Conservation (phyloP, 2,113 vertebrate genomes). For the Sardina pilchardus region DNA sequence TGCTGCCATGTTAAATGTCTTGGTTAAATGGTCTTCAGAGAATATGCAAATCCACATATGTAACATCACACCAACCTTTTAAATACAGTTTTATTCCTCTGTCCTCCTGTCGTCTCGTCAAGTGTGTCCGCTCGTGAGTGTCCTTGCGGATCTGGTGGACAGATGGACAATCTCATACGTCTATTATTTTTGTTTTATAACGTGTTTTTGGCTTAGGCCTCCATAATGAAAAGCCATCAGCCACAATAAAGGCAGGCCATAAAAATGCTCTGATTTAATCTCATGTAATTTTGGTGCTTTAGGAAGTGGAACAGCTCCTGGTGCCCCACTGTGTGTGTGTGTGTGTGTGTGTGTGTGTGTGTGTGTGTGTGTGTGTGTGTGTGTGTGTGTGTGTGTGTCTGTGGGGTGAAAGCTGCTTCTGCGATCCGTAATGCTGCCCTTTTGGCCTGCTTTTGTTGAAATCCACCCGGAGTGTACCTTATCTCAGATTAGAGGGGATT, state of each 20-base stretch:
- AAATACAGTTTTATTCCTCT: background rate
- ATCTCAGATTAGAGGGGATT: conserved; percentile 62
- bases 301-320: background rate
- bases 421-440: conserved; percentile 40
- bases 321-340: conserved; percentile 19
- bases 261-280: conserved; percentile 9
- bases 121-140: background rate
- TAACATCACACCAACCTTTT: background rate
- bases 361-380: conserved; percentile 21
- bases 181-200: background rate
- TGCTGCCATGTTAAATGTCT: background rate
- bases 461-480: conserved; percentile 52
- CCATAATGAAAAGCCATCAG: background rate
- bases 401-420: conserved; percentile 37
- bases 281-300: background rate
- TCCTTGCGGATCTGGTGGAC: background rate
- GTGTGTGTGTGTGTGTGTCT: conserved; percentile 18
- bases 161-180: background rate
- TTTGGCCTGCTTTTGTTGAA: conserved; percentile 58
- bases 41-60: background rate
- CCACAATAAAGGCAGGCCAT: background rate
- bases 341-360: conserved; percentile 9
- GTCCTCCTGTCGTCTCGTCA: background rate
- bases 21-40: background rate
- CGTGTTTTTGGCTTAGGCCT: background rate